phyloP scores from a whole-genome alignment of 1,140 invertebrate genomes.

The Wiebesia pumilae region DNA sequence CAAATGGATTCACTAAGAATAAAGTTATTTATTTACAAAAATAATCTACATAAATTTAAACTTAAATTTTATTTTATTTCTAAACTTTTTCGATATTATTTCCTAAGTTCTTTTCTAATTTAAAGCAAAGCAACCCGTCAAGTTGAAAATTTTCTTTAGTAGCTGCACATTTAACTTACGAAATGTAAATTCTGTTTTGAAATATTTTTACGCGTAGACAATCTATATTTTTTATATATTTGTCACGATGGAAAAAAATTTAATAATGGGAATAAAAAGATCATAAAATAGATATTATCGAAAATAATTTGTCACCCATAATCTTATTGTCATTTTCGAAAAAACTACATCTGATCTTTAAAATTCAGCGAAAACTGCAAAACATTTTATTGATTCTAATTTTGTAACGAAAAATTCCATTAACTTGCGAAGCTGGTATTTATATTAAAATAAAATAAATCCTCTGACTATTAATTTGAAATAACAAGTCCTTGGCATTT shows the following conservation, averaged over 20 bases:
- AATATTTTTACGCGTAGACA: not conserved
- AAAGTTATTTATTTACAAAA: too few species aligned
- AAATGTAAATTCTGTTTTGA: not conserved
- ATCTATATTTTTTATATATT: not conserved
- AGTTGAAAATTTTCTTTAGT: not conserved
- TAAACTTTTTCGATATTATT: not conserved
- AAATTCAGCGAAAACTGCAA: not conserved
- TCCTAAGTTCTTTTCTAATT: not conserved
- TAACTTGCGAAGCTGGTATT: too few species aligned
- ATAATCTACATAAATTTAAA: not conserved
- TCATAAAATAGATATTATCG: not conserved
- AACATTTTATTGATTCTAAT: not conserved
- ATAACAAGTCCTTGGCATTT: too few species aligned
- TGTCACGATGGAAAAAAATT: not conserved
- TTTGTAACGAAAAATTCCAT: not conserved
- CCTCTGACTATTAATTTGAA: too few species aligned
- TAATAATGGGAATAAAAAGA: constrained; percentile 14
- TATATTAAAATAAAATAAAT: too few species aligned
- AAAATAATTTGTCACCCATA: not conserved
- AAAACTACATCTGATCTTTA: not conserved
- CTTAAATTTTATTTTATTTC: not conserved
- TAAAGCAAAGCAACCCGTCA: not conserved
- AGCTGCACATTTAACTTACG: too few species aligned
- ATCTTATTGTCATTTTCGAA: not conserved
- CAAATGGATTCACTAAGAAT: not conserved